Conservation (phyloP, 2,888 invertebrate species). For the Petrophora chlorosata region DNA sequence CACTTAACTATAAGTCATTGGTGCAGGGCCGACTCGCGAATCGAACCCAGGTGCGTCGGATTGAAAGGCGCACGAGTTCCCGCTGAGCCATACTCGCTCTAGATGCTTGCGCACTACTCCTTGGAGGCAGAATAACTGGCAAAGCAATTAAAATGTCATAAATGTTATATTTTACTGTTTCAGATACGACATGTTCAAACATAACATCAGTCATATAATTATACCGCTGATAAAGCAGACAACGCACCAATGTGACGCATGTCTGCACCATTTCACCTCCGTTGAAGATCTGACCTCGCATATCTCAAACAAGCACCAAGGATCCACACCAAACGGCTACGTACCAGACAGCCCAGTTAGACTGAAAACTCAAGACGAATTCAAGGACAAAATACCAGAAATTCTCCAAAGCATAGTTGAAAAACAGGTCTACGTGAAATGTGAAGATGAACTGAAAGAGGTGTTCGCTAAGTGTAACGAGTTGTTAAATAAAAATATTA, state of each 20-base stretch:
- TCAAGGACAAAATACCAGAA: constrained; percentile 17
- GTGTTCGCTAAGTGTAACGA: constrained; percentile 2
- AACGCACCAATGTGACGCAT: constrained; percentile 39
- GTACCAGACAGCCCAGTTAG: not conserved
- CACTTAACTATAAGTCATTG: no score
- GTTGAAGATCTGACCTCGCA: constrained; percentile 39
- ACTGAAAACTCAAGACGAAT: not conserved
- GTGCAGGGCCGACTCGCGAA: no score
- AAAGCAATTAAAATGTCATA: no score
- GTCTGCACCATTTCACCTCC: constrained; percentile 43
- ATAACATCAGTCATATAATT: constrained; percentile 54
- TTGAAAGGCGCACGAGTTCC: no score
- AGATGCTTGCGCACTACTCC: no score
- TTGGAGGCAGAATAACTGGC: no score
- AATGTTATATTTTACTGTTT: no score
- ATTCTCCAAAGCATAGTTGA: constrained; percentile 23
- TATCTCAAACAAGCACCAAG: constrained; percentile 20
- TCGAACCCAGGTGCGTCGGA: no score
- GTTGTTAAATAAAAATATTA: constrained; percentile 4
- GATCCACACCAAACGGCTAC: not conserved
- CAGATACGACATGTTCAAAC: constrained; percentile 50
- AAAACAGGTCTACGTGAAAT: constrained; percentile 21
- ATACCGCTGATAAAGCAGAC: constrained; percentile 50
- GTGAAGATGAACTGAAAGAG: constrained; percentile 24
- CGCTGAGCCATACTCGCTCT: no score